phyloP scores from a whole-genome alignment of 1,140 invertebrate genomes.

The Leptinotarsa lineolata region DNA sequence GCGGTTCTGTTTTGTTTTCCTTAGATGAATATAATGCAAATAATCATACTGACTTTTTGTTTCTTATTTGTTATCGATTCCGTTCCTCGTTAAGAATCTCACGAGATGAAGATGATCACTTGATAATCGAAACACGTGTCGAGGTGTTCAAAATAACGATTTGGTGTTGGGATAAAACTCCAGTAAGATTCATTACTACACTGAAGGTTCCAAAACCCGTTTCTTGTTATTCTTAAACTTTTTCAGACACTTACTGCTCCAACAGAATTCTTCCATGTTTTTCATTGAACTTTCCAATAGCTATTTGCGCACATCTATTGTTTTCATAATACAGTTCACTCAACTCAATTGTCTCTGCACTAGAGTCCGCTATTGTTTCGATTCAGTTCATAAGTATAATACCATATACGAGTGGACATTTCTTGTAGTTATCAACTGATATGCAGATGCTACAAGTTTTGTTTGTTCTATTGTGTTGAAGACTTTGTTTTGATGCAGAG shows the following conservation, averaged over 20 bases:
- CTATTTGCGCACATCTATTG: constrained; percentile 7
- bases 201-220: too few relatives aligned
- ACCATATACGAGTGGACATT: not conserved
- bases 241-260: not conserved
- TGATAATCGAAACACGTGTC: too few relatives aligned
- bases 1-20: too few relatives aligned
- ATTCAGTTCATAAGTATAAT: constrained; percentile 5
- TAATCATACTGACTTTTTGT: too few relatives aligned
- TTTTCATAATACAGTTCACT: constrained; percentile 1
- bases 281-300: not conserved
- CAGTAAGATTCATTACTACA: too few relatives aligned
- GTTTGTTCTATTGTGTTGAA: not conserved
- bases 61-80: not conserved
- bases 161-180: too few relatives aligned
- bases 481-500: not conserved
- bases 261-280: not conserved
- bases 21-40: too few relatives aligned
- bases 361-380: not conserved
- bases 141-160: too few relatives aligned
- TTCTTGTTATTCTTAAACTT: not conserved
- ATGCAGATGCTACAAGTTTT: not conserved
- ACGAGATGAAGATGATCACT: too few relatives aligned
- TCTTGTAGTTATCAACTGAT: not conserved
- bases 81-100: too few relatives aligned
- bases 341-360: not conserved